Conservation (phyloP, 2,797 vertebrate species). For the Esox lucius region DNA sequence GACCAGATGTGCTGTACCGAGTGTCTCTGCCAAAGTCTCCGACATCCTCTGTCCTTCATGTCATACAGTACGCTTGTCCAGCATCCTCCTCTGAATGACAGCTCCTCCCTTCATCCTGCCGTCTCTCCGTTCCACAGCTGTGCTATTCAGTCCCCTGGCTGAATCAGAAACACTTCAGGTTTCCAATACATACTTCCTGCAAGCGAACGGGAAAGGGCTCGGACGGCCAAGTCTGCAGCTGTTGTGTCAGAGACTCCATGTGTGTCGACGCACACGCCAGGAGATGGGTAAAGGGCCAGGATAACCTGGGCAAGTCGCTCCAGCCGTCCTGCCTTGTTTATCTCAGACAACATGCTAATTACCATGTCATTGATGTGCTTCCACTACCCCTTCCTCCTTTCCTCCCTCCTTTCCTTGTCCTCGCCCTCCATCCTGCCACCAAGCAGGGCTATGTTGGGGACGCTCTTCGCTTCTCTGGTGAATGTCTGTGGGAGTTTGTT, state of each 20-base stretch:
- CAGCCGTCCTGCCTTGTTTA: constrained; percentile 11
- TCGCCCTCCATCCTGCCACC: constrained; percentile 15
- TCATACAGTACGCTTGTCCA: neutral
- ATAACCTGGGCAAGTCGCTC: constrained; percentile 28
- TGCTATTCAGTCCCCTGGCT: constrained; percentile 8
- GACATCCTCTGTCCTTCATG: neutral
- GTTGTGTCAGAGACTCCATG: constrained; percentile 14
- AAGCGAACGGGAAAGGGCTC: constrained; percentile 8
- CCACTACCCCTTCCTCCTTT: constrained; percentile 15
- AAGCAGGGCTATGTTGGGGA: neutral
- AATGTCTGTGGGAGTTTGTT: too few relatives aligned
- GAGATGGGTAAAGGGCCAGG: constrained; percentile 21
- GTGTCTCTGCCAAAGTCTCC: neutral
- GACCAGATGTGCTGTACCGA: neutral
- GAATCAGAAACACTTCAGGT: constrained; percentile 6
- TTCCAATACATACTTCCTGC: neutral
- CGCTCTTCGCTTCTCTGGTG: too few relatives aligned
- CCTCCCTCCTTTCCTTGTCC: constrained; percentile 1
- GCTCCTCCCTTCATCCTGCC: neutral
- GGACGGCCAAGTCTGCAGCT: constrained; percentile 30
- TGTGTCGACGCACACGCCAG: constrained; percentile 10
- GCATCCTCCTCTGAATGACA: constrained; percentile 2
- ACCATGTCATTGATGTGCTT: constrained; percentile 26
- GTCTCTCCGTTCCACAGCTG: constrained; percentile 14
- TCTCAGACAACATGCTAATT: constrained; percentile 40